Conservation (phyloP, 2,113 vertebrate genomes). For the Crocuta crocuta region DNA sequence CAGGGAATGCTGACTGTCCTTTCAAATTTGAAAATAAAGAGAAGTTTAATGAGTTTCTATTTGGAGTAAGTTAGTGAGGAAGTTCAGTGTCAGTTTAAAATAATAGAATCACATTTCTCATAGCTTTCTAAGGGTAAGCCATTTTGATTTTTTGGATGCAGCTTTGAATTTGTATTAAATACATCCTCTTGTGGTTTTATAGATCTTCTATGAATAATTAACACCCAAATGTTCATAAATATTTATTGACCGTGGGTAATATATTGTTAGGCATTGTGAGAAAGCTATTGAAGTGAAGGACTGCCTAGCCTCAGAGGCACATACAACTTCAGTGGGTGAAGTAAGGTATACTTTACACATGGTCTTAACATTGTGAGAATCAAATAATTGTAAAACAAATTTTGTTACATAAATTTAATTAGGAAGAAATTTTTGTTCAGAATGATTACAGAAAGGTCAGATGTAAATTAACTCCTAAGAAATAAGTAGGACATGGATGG, state of each 20-base stretch:
- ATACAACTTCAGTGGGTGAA: neutral
- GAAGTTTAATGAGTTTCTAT: conserved; percentile 20
- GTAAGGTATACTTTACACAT: neutral
- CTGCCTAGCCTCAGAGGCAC: neutral
- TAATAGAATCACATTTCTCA: neutral
- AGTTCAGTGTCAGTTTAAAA: neutral
- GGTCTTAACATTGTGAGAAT: neutral
- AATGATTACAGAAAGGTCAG: neutral
- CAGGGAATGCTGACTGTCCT: neutral
- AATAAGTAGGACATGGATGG: neutral
- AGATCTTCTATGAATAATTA: neutral
- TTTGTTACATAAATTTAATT: neutral
- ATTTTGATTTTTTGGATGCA: neutral
- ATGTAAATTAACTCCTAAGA: neutral
- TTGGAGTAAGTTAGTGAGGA: conserved; percentile 6
- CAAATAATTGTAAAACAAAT: neutral
- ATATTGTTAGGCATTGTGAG: neutral
- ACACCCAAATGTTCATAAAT: neutral
- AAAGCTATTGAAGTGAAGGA: neutral
- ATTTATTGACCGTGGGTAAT: neutral
- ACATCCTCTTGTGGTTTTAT: neutral
- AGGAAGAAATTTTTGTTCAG: neutral
- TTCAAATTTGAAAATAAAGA: conserved; percentile 21
- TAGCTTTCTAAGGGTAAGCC: neutral
- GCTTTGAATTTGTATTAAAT: neutral